Evolutionary conservation across 1,140 invertebrate species (phyloP).

Genomic region (Trinorchestia longiramus): DNA sequence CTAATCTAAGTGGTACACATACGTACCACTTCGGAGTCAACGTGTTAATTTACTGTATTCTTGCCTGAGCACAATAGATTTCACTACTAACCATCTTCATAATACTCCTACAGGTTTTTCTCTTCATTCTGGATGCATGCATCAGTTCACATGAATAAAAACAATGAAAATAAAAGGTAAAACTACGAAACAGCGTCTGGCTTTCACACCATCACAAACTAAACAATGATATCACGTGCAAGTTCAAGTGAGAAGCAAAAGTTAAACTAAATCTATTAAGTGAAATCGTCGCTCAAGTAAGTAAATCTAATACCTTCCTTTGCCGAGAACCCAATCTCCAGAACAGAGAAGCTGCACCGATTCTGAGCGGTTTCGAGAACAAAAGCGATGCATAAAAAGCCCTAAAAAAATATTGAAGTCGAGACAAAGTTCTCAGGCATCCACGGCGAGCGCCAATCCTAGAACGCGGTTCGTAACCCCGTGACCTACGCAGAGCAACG

Average conservation of each 20-base stretch:
- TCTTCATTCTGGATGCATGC: no score
- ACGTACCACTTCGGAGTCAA: no score
- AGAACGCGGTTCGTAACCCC: background rate
- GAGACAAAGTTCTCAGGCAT: constrained; percentile 6
- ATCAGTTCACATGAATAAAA: background rate
- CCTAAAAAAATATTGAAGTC: background rate
- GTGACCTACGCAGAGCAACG: background rate
- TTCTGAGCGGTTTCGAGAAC: background rate
- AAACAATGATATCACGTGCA: background rate
- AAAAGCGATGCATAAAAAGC: constrained; percentile 1
- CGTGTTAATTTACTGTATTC: no score
- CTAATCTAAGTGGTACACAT: no score
- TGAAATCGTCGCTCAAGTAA: background rate
- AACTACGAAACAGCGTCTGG: background rate
- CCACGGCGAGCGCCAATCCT: background rate
- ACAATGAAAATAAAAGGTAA: background rate
- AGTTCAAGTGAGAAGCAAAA: background rate
- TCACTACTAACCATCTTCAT: no score
- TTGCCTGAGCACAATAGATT: no score
- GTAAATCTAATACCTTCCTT: background rate
- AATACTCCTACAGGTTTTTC: no score
- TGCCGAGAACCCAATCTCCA: background rate
- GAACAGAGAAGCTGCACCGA: background rate
- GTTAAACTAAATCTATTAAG: background rate
- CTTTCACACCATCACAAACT: background rate